Percentiles rank a stretch among this genome's conserved stretches.
These are phyloP conservation scores for Heterocephalus glaber DNA, from an alignment of 2,113 vertebrate genomes.

Conservation along the genomic window DNA sequence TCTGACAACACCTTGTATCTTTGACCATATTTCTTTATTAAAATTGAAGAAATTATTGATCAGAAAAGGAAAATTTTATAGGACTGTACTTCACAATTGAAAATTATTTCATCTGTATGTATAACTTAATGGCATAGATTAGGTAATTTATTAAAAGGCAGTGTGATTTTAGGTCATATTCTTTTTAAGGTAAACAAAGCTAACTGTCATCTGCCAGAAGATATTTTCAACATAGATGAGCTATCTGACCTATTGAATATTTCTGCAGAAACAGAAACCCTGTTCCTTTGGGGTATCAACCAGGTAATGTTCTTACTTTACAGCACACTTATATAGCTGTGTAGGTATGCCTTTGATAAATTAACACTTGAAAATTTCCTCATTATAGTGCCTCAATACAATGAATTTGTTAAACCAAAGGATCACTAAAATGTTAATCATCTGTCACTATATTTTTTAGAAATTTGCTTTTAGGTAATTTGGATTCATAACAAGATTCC, in stretches of 20 bases:
- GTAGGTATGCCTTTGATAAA: neutral
- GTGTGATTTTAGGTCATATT: constrained; percentile 41
- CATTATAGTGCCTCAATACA: neutral
- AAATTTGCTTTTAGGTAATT: constrained; percentile 35
- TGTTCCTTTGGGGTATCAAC: rapidly evolving
- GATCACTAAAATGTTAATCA: constrained; percentile 34
- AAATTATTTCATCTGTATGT: neutral
- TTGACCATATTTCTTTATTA: constrained; percentile 12
- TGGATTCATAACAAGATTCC: constrained; percentile 26
- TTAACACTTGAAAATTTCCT: constrained; percentile 39
- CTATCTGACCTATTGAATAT: neutral
- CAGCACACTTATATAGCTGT: neutral
- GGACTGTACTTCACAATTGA: neutral
- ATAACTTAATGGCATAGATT: neutral
- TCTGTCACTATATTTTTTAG: neutral
- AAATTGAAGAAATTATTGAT: constrained; percentile 33
- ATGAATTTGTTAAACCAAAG: constrained; percentile 27
- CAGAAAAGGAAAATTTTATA: constrained; percentile 17
- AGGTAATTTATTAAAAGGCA: constrained; percentile 47
- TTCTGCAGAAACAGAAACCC: rapidly evolving
- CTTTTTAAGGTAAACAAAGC: constrained; percentile 78
- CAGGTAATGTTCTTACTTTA: constrained; percentile 57
- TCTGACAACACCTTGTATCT: neutral
- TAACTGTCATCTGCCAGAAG: constrained; percentile 59
- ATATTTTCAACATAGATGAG: constrained; percentile 75